A percentile compares a stretch with the other conserved stretches of the same genome.
phyloP scores from a whole-genome alignment of 2,888 invertebrate genomes.

The Brenthis hecate region DNA sequence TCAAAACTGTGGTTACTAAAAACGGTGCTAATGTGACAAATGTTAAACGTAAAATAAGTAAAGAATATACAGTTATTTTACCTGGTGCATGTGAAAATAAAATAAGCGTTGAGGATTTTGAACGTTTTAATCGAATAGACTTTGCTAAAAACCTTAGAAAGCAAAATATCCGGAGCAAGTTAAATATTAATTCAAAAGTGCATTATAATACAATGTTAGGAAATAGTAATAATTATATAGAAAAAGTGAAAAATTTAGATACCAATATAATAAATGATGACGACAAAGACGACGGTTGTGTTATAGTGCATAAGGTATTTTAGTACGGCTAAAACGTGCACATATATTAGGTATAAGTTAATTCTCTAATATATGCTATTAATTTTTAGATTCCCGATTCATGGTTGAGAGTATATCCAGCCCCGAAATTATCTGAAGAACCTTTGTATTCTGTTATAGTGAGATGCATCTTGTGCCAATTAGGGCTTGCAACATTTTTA shows the following conservation, averaged over 20 bases:
- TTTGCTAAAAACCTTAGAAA: constrained; percentile 17
- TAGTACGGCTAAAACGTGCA: background rate
- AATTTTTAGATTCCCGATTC: constrained; percentile 50
- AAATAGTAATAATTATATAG: constrained; percentile 11
- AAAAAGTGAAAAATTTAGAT: constrained; percentile 6
- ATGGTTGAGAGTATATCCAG: constrained; percentile 83
- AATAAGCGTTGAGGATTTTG: constrained; percentile 30
- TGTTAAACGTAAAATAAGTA: constrained; percentile 44
- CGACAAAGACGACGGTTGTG: background rate
- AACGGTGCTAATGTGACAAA: constrained; percentile 43
- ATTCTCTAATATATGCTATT: background rate
- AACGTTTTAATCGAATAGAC: constrained; percentile 27
- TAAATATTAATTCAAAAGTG: constrained; percentile 23
- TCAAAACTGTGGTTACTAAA: constrained; percentile 50
- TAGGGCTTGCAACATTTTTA: constrained; percentile 83
- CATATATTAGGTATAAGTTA: background rate
- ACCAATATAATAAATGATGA: constrained; percentile 1
- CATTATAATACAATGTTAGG: constrained; percentile 38
- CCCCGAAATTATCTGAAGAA: constrained; percentile 62
- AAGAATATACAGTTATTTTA: constrained; percentile 45
- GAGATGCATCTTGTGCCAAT: constrained; percentile 80
- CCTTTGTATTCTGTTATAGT: constrained; percentile 62
- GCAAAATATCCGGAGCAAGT: constrained; percentile 1
- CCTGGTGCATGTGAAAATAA: constrained; percentile 51
- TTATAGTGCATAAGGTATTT: constrained; percentile 18